Evolutionary conservation across 1,140 invertebrate species (phyloP), one percentile per base, ranked within the genome.

Genomic region (Euwallacea similis): DNA sequence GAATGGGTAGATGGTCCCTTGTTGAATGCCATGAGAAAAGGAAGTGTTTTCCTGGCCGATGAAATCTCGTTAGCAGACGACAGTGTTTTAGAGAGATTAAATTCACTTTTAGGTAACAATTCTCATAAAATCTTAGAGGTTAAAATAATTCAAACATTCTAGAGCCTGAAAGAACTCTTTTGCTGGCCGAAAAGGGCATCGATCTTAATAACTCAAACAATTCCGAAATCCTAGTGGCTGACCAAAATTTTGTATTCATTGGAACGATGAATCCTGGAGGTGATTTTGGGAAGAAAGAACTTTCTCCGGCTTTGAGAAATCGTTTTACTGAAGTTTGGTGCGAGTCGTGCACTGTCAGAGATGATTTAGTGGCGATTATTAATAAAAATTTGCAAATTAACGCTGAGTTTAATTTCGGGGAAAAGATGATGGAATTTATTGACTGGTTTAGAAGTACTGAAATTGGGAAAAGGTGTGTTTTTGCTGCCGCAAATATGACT

Each of bases 201-300:
- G 84, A 89, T 43, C 79, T 85, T 61, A 77, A 76, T 42, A 77
- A 79, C 70, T 69, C 73, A 13, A 69, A 80, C 2, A 83, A 82
- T 73, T 82, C 85, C 0, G 86, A 88, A 76, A 81, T 91, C 2
- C 87, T 95, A 44, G 83, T 85, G 42, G 97, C 98, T 0, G 78
- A 89, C 71, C 76, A 88, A 10, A 86, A 88, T 9, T 99, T 99
- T 81, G 88, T 94, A 72, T 94, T 99, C 76, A 88, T 99, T 66
- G 95, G 95, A 7, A 99, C 98, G 0, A 99, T 99, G 98, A 99
- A 99, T 86, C 98, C 98, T 16, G 97, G 97, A 13, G 98, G 98
- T 8, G 98, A 99, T 87, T 99, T 95, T 84, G 98, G 98, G 0
- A 99, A 99, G 81, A 99, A 99, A 84, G 98, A 99, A 87, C 84